Evolutionary conservation across 2,797 vertebrate genomes (phyloP), one percentile per base, ranked within the genome.

Genomic region (Vireo griseus): DNA sequence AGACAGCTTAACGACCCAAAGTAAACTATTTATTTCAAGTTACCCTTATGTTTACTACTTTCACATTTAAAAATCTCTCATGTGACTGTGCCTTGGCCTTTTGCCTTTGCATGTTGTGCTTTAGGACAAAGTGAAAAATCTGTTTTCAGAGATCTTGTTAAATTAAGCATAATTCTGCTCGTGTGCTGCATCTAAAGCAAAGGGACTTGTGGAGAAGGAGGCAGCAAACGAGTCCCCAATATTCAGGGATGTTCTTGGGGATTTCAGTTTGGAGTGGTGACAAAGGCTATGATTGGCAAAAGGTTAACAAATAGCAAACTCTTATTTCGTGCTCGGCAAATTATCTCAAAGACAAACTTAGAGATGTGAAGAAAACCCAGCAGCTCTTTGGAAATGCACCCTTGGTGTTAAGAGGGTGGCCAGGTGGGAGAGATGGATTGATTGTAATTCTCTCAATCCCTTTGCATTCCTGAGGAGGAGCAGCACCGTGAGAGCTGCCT

Each of bases 1-100:
- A 67, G 87, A 39, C 45, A 73, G 66, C 82, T 59, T 81, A 88
- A 84, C 4, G 20, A 74, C 69, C 55, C 51, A 11, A 91, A 94
- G 62, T 92, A 94, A 95, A 90, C 69, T 65, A n/a, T 95, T 92
- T 92, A 85, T 88, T 91, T 90, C 61, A 59, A 80, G 57, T 80
- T 92, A 81, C 29, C 51, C 67, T 87, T 85, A 33, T 62, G 76
- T 94, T 95, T 92, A 90, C 79, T 95, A 78, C 33, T 40, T 67
- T 35, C 55, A 67, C 54, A 37, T 90, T 92, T 86, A 39, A 88
- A 95, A 94, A 88, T 68, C 58, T 88, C 37, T 78, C 26, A n/a
- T 52, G 66, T 91, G 85, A 57, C 65, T 57, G n/a, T 42, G 72
- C 28, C 40, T 81, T 94, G 87, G 75, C 58, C 89, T 91, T 85